Conservation (phyloP, 2,113 vertebrate genomes). For the Crocuta crocuta region DNA sequence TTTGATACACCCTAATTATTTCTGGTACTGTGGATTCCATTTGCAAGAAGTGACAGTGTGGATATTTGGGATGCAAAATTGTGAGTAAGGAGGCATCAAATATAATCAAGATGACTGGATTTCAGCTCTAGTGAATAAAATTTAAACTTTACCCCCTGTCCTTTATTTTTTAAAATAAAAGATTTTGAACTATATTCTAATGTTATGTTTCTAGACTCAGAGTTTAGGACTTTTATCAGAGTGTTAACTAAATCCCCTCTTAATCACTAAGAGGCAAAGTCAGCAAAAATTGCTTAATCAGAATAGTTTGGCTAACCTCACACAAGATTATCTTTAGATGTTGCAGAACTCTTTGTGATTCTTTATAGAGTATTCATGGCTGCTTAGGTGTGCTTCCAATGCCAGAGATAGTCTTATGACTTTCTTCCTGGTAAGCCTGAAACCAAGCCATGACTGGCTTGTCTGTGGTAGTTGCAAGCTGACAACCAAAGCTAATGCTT, state of each 20-base stretch:
- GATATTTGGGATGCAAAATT: constrained; percentile 24
- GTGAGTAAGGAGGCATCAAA: constrained; percentile 19
- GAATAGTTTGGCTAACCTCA: constrained; percentile 40
- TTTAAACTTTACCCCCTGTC: not conserved
- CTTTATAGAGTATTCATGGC: not conserved
- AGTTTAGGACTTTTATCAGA: not conserved
- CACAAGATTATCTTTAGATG: not conserved
- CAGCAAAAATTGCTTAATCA: not conserved
- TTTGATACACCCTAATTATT: constrained; percentile 24
- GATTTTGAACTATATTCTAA: not conserved
- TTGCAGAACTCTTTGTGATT: not conserved
- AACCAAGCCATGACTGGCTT: not conserved
- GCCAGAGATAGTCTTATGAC: not conserved
- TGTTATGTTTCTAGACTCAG: not conserved
- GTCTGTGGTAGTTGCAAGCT: not conserved
- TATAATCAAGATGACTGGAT: not conserved
- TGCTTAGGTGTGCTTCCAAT: constrained; percentile 1
- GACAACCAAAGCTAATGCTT: constrained; percentile 13
- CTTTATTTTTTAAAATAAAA: constrained; percentile 43
- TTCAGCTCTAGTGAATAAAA: constrained; percentile 22
- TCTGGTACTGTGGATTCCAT: not conserved
- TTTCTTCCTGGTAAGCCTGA: not conserved
- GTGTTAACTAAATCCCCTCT: constrained; percentile 4
- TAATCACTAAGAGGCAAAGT: constrained; percentile 2
- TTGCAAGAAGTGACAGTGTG: not conserved